Base-by-base conservation (phyloP, 2,797 vertebrate species). In the Trachurus trachurus region DNA sequence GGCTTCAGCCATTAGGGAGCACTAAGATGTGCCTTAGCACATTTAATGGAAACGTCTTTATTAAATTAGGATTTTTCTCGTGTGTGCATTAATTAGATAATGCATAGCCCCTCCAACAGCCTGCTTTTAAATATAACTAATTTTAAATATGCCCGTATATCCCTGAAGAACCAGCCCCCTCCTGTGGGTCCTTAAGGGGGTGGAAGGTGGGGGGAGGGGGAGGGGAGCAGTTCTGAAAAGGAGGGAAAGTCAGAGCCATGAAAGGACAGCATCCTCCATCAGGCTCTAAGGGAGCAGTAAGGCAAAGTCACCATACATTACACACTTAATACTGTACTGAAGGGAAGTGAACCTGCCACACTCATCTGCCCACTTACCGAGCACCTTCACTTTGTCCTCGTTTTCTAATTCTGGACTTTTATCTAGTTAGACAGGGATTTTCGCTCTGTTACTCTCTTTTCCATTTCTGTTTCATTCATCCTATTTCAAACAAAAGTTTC, bases 51-150 rank as follows among this genome's bases (percentile, higher is more conserved):
- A 78, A 65, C 53, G 39, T 26, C 31, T 15, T 42, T 9, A 57
- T 70, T 62, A 44, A 76, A 75, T 69, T 54, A 49, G 15, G n/a
- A 61, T 31, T 61, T 47, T 53, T 44, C 16, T 40, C 26, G 12
- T 57, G 66, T 64, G 44, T 34, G 50, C 37, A 2, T 70, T 62
- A 42, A 63, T 70, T 47, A 50, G 74, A 70, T 11, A 53, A 76
- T 58, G 16, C 1, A 59, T 62, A 31, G 13, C 1, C 62, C 39
- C 9, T n/a, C 42, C 15, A 12, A 59, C 80, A 71, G 53, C 62
- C 56, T 69, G 17, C 8, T 16, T 63, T 83, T 62, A 50, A 74
- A 74, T 61, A 52, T 57, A 70, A 63, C 45, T 63, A 13, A 2
- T 59, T 52, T 67, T 60, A 76, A 79, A 76, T 49, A 37, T 22